A percentile compares a stretch with the other conserved stretches of the same genome.
Conservation (phyloP, 2,113 vertebrate genomes). For the Rhinogobius similis region DNA sequence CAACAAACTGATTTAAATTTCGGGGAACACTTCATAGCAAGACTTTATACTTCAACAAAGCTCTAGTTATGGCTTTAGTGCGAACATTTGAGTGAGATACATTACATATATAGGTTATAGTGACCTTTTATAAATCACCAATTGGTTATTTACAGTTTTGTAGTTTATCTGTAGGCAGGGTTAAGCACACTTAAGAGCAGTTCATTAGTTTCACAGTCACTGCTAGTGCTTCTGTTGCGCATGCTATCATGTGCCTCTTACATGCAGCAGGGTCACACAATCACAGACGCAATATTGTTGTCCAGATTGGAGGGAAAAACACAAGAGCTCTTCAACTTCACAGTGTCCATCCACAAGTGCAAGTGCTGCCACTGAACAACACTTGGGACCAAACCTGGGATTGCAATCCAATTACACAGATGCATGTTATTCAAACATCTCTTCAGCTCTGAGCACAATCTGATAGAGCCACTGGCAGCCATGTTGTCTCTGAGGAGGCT, state of each 20-base stretch:
- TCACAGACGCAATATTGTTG: slow-evolving; percentile 22
- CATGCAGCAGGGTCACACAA: slow-evolving; percentile 7
- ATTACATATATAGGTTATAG: neutral
- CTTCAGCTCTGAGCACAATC: neutral
- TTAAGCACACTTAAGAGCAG: neutral
- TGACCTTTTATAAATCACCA: neutral
- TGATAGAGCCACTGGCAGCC: neutral
- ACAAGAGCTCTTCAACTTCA: slow-evolving; percentile 30
- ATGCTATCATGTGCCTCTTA: slow-evolving; percentile 13
- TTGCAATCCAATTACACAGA: slow-evolving; percentile 39
- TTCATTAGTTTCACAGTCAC: neutral
- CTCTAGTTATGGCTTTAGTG: no score
- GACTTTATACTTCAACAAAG: no score
- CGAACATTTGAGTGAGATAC: neutral
- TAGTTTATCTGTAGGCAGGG: neutral
- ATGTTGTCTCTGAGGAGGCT: neutral
- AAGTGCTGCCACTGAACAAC: slow-evolving; percentile 30
- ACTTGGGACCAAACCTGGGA: slow-evolving; percentile 15
- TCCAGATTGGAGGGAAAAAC: slow-evolving; percentile 26
- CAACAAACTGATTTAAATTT: slow-evolving; percentile 10
- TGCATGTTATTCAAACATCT: slow-evolving; percentile 18
- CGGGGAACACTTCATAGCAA: neutral
- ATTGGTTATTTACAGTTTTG: neutral
- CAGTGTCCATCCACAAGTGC: slow-evolving; percentile 8
- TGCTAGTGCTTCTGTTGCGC: slow-evolving; percentile 11